Evolutionary conservation across 2,888 invertebrate genomes (phyloP).

Genomic region (Drosophila longiperda): DNA sequence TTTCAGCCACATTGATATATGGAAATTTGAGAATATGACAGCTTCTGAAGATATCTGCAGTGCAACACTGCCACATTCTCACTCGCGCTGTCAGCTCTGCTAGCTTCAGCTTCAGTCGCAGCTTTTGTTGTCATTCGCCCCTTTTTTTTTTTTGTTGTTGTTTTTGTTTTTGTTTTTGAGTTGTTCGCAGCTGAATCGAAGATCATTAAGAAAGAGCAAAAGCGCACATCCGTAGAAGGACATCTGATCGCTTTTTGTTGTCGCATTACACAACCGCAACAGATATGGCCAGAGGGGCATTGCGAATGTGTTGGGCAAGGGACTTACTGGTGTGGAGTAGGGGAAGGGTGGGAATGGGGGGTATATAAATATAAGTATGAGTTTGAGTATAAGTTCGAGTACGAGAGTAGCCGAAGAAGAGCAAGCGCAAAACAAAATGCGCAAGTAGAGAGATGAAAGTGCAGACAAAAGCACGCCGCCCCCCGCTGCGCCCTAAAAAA

Average conservation of each 20-base stretch:
- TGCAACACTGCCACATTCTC: slow-evolving; percentile 11
- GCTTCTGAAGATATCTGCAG: slow-evolving; percentile 29
- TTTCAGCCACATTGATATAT: slow-evolving; percentile 25
- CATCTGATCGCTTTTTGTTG: slow-evolving; percentile 81
- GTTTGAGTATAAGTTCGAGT: slow-evolving; percentile 26
- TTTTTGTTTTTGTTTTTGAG: slow-evolving; percentile 3
- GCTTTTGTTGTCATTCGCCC: slow-evolving; percentile 18
- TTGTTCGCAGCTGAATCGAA: slow-evolving; percentile 49
- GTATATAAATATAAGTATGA: slow-evolving; percentile 27
- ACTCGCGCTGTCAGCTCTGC: slow-evolving; percentile 23
- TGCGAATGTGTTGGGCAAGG: slow-evolving; percentile 1
- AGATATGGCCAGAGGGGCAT: slow-evolving; percentile 17
- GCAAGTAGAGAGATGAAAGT: slow-evolving; percentile 63
- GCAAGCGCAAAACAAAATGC: slow-evolving; percentile 44
- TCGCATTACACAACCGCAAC: slow-evolving; percentile 75
- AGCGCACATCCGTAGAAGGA: slow-evolving; percentile 83
- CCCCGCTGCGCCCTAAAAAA: slow-evolving; percentile 51
- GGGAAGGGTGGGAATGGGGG: not conserved
- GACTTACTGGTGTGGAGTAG: rapidly evolving
- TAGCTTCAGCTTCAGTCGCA: slow-evolving; percentile 11
- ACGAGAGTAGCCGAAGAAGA: slow-evolving; percentile 22
- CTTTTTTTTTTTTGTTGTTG: not conserved
- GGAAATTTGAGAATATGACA: slow-evolving; percentile 40
- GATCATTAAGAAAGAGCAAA: slow-evolving; percentile 74
- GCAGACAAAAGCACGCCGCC: slow-evolving; percentile 56